phyloP scores from a whole-genome alignment of 2,113 vertebrate species.

The Cercopithecus mona region DNA sequence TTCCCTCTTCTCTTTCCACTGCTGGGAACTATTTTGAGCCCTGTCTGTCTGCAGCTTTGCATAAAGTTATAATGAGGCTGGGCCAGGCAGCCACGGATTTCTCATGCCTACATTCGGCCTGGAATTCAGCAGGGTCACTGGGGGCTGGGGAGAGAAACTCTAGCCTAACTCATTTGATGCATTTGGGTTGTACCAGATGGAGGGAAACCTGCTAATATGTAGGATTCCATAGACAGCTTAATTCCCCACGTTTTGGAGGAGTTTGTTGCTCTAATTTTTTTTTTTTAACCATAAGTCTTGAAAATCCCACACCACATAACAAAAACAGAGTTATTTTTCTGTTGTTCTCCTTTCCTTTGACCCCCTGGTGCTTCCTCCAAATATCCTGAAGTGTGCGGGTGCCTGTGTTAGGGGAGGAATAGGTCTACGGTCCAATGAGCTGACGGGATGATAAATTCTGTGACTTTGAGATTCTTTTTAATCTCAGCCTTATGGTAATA shows the following conservation, averaged over 20 bases:
- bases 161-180: neutral
- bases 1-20: neutral
- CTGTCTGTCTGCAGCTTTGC: constrained; percentile 71
- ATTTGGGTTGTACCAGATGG: neutral
- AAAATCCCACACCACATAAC: neutral
- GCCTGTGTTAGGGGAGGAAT: accelerated
- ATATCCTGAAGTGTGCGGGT: accelerated
- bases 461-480: neutral
- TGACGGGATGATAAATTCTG: neutral
- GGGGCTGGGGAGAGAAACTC: neutral
- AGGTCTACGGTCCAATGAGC: neutral
- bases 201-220: neutral
- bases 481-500: neutral
- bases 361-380: neutral
- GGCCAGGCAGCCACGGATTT: neutral
- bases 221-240: neutral
- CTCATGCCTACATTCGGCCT: constrained; percentile 15
- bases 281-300: neutral
- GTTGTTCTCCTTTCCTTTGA: neutral
- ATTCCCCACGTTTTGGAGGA: neutral
- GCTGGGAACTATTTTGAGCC: constrained; percentile 32
- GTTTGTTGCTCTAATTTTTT: neutral
- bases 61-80: constrained; percentile 66
- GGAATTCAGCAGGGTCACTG: neutral
- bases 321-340: neutral